Percentiles rank a stretch among this genome's conserved stretches.
Conservation (phyloP, 2,113 vertebrate genomes). For the Macroglossus sobrinus region DNA sequence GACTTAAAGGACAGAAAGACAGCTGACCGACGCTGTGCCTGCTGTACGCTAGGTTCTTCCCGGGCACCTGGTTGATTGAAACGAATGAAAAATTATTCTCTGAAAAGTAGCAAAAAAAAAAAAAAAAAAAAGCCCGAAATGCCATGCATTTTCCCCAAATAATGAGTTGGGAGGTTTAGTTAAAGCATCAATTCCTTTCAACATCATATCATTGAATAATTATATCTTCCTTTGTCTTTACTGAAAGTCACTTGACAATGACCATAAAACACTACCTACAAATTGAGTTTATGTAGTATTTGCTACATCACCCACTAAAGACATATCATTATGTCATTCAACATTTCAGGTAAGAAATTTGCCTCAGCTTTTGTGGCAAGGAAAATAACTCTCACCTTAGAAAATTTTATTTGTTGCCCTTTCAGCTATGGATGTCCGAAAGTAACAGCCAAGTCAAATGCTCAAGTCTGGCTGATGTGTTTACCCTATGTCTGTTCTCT, state of each 20-base stretch:
- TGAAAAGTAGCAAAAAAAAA: neutral
- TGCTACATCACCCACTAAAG: neutral
- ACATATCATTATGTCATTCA: accelerated
- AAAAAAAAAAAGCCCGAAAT: neutral
- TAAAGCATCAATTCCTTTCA: neutral
- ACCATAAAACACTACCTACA: neutral
- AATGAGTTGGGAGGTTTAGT: neutral
- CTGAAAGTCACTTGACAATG: neutral
- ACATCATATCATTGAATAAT: neutral
- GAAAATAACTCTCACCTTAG: neutral
- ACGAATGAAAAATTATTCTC: neutral
- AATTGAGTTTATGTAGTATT: neutral
- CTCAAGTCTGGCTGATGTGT: too few species aligned
- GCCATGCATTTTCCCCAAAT: neutral
- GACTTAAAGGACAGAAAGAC: conserved; percentile 86
- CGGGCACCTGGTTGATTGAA: conserved; percentile 72
- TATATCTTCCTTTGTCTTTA: neutral
- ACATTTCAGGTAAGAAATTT: neutral
- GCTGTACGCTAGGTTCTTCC: conserved; percentile 81
- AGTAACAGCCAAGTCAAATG: accelerated
- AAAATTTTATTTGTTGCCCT: neutral
- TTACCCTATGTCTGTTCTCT: neutral
- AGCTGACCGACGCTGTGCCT: conserved; percentile 83
- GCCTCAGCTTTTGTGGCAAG: neutral
- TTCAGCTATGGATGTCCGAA: neutral